Conservation (phyloP, 1,140 invertebrate species). For the Drosophila gunungcola region DNA sequence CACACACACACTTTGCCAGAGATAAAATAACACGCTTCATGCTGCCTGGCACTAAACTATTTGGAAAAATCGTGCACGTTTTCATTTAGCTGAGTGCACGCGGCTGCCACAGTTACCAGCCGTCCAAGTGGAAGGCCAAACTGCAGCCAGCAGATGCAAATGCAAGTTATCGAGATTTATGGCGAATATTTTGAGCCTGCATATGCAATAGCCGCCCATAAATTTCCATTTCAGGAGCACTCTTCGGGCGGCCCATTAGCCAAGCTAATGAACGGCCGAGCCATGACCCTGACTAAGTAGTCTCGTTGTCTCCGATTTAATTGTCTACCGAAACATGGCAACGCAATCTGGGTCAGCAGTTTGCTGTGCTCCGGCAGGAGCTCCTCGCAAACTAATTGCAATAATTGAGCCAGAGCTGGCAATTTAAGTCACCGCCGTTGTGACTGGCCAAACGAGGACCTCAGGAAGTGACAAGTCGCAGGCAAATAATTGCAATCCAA, state of each 20-base stretch:
- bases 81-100: constrained; percentile 83
- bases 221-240: constrained; percentile 30
- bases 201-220: constrained; percentile 47
- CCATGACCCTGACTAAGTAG: constrained; percentile 38
- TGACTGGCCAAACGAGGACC: constrained; percentile 19
- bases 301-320: constrained; percentile 46
- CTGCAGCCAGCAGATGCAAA: constrained; percentile 40
- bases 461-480: constrained; percentile 18
- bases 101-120: constrained; percentile 46
- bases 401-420: constrained; percentile 56
- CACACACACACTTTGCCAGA: constrained; percentile 1
- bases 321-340: constrained; percentile 25
- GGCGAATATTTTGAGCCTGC: constrained; percentile 49
- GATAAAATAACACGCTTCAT: constrained; percentile 73
- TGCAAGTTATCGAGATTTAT: constrained; percentile 63
- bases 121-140: constrained; percentile 34
- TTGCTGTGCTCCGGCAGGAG: constrained; percentile 14
- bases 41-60: constrained; percentile 72
- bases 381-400: constrained; percentile 61
- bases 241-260: constrained; percentile 14
- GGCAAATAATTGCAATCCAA: constrained; percentile 44
- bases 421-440: constrained; percentile 42
- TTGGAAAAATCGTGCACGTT: constrained; percentile 79
- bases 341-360: constrained; percentile 39
- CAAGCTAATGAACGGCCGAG: constrained; percentile 25